Evolutionary conservation across 2,888 invertebrate species (phyloP).

Genomic region (Tachina fera): DNA sequence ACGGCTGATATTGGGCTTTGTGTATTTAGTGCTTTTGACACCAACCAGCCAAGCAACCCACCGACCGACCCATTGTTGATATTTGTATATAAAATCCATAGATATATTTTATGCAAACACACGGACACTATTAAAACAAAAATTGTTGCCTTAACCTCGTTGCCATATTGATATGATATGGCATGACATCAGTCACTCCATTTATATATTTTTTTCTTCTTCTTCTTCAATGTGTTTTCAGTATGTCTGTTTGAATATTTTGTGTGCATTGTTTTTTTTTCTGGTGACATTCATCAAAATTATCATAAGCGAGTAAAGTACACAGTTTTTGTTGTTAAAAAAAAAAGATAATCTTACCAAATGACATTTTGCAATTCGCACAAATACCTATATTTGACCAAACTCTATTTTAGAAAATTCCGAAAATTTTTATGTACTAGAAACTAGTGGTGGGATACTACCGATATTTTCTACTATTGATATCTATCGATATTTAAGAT

Average conservation of each 20-base stretch:
- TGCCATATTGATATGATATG: constrained; percentile 68
- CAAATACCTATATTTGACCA: no score
- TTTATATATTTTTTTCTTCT: constrained; percentile 45
- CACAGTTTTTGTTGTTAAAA: constrained; percentile 10
- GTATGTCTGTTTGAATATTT: constrained; percentile 4
- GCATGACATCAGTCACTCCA: constrained; percentile 68
- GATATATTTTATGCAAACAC: constrained; percentile 34
- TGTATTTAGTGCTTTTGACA: constrained; percentile 51
- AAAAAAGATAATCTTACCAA: background rate
- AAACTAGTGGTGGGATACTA: no score
- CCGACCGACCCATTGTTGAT: constrained; percentile 72
- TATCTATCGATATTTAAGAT: no score
- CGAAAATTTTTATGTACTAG: no score
- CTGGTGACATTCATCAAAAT: constrained; percentile 28
- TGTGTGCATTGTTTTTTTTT: constrained; percentile 7
- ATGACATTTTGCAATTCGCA: no score
- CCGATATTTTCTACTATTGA: no score
- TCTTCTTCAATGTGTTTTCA: background rate
- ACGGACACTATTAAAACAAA: constrained; percentile 35
- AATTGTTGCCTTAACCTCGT: constrained; percentile 70
- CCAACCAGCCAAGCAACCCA: background rate
- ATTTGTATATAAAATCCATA: background rate
- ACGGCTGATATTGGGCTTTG: background rate
- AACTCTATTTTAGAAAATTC: no score
- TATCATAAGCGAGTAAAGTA: background rate